phyloP scores from a whole-genome alignment of 2,888 invertebrate genomes.

The Epicampocera succincta region DNA sequence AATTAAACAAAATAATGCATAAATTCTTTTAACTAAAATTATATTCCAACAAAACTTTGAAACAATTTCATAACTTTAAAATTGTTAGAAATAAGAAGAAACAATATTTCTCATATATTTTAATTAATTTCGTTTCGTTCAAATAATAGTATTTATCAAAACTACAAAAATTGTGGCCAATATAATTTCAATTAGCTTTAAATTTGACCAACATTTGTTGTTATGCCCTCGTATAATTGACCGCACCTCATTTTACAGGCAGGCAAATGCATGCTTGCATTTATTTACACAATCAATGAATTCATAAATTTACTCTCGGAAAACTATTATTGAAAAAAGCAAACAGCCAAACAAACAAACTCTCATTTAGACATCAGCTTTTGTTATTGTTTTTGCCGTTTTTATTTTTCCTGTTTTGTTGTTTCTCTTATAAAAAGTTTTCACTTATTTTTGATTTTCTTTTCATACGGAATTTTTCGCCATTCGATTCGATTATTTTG shows the following conservation, averaged over 20 bases:
- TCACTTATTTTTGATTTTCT: slow-evolving; percentile 45
- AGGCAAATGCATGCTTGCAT: slow-evolving; percentile 37
- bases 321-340: background rate
- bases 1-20: too few relatives aligned
- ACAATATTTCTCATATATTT: too few relatives aligned
- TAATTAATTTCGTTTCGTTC: too few relatives aligned
- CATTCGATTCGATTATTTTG: slow-evolving; percentile 40
- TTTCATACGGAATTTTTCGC: slow-evolving; percentile 29
- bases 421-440: slow-evolving; percentile 47
- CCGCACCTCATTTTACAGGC: slow-evolving; percentile 64
- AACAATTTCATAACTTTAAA: too few relatives aligned
- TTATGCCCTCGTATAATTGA: slow-evolving; percentile 43
- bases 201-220: background rate
- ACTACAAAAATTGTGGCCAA: background rate
- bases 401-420: slow-evolving; percentile 22
- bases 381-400: slow-evolving; percentile 23
- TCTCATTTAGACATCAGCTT: background rate
- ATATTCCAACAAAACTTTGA: too few relatives aligned
- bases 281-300: slow-evolving; percentile 60
- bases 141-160: too few relatives aligned
- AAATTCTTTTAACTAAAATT: too few relatives aligned
- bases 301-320: slow-evolving; percentile 31
- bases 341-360: too few relatives aligned
- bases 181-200: background rate
- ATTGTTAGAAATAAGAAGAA: too few relatives aligned